Conservation (phyloP, 1,140 invertebrate species). For the Drosophila insularis region DNA sequence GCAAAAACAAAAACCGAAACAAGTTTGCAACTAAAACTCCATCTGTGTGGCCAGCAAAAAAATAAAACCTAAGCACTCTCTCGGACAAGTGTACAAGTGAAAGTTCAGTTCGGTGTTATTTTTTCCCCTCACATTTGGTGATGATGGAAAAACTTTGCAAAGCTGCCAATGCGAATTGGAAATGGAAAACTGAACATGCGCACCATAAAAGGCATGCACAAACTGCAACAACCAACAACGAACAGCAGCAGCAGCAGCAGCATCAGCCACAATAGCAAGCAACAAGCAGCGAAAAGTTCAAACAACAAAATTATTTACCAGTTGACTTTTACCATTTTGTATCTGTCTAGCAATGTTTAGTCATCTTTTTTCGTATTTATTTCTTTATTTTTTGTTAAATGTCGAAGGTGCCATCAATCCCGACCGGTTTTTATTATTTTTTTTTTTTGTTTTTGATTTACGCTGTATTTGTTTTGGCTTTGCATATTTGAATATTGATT, state of each 20-base stretch:
- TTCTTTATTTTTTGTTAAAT: constrained; percentile 52
- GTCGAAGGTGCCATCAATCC: constrained; percentile 79
- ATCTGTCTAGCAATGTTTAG: constrained; percentile 56
- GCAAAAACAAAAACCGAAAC: constrained; percentile 38
- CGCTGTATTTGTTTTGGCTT: constrained; percentile 44
- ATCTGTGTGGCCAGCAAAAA: constrained; percentile 2
- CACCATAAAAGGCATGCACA: constrained; percentile 64
- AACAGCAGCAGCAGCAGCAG: constrained; percentile 1
- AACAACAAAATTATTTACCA: constrained; percentile 54
- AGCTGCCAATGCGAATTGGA: constrained; percentile 61
- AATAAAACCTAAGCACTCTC: background rate
- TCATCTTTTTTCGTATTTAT: constrained; percentile 53
- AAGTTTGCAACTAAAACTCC: constrained; percentile 36
- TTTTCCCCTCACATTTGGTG: constrained; percentile 11
- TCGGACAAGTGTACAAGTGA: constrained; percentile 69
- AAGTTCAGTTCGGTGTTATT: constrained; percentile 47
- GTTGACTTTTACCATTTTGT: constrained; percentile 76
- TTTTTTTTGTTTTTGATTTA: constrained; percentile 5
- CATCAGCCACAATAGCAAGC: constrained; percentile 30
- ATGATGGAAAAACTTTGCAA: constrained; percentile 51
- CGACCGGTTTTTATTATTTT: constrained; percentile 48
- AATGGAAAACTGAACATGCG: constrained; percentile 71
- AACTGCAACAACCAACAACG: constrained; percentile 15
- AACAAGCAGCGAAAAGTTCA: constrained; percentile 57
- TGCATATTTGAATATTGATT: constrained; percentile 70